Percentiles rank a stretch among this genome's conserved stretches.
phyloP scores from a whole-genome alignment of 2,113 vertebrate genomes.

The Hoplias malabaricus region DNA sequence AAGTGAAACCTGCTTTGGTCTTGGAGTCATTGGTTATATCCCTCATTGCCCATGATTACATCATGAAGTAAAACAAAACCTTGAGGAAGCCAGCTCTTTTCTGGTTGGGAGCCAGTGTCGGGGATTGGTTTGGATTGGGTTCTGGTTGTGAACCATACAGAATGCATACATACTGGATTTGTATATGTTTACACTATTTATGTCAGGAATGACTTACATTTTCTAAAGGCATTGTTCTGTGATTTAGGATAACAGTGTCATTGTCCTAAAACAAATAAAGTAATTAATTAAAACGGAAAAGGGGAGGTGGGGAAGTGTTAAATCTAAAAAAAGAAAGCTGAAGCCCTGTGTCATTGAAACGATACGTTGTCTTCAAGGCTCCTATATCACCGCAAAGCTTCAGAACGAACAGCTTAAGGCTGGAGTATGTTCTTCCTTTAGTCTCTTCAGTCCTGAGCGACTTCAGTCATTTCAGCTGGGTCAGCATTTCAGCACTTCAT shows the following conservation, averaged over 20 bases:
- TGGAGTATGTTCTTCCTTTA: conserved; percentile 1
- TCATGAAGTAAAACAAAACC: too few species aligned
- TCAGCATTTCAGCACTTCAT: conserved; percentile 38
- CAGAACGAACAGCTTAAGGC: background rate
- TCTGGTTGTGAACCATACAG: too few species aligned
- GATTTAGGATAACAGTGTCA: background rate
- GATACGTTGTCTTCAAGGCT: background rate
- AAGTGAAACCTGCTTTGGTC: too few species aligned
- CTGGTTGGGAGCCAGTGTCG: too few species aligned
- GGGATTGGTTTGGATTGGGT: too few species aligned
- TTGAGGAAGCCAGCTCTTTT: too few species aligned
- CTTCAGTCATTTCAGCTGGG: conserved; percentile 16
- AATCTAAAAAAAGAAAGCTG: background rate
- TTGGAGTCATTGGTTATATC: too few species aligned
- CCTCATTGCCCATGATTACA: too few species aligned
- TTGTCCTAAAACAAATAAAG: background rate
- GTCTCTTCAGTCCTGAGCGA: background rate
- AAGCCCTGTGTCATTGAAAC: background rate
- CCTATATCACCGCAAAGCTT: background rate
- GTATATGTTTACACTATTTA: background rate
- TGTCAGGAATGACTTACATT: too few species aligned
- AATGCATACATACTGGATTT: background rate
- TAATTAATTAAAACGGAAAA: background rate
- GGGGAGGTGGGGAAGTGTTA: too few species aligned
- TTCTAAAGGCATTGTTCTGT: background rate